Base-by-base conservation (phyloP, 2,888 invertebrate species). In the Ichneumoninae sp. region DNA sequence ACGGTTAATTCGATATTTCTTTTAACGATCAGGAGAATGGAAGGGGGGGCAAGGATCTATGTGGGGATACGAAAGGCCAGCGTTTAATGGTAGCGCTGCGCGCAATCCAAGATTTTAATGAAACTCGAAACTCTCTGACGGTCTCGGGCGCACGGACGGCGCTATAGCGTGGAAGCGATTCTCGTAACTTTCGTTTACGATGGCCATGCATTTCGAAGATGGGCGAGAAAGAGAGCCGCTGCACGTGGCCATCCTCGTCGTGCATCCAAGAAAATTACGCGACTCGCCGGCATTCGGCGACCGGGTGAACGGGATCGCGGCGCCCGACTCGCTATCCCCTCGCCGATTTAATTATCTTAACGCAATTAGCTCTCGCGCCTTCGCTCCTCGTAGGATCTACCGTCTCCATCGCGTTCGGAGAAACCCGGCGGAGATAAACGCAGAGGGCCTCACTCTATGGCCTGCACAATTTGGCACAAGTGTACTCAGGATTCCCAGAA, bases 311-410 rank as follows among this genome's bases (percentile, higher is more conserved):
- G 65, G n/a, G 66, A 50, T 70, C 52, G 81, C 52, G 63, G 19
- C 71, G 65, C 57, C 44, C 54, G 30, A 22, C 68, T 73, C 74
- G 19, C 54, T 36, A 26, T 68, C 19, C 68, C 33, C 26, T 57
- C 63, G 79, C 86, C 79, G 87, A 88, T 88, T 90, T 90, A 89
- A 90, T 89, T 90, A 90, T 89, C 89, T 87, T 86, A 83, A 88
- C 83, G 86, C 90, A 89, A 90, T 90, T 90, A 89, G 80, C 85
- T 66, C 22, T 70, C 57, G 63, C 82, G 75, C 75, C 73, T 79
- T 77, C 68, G 76, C 68, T 73, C 33, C 66, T 60, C 60, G 40
- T 5, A 22, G 26, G 22, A 52, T 52, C 52, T 52, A 22, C 52
- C 65, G 19, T 57, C 69, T 83, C 65, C 19, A 33, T 74, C 50